A percentile compares a stretch with the other conserved stretches of the same genome.
Conservation (phyloP, 2,797 vertebrate genomes). For the Chrosomus eos region DNA sequence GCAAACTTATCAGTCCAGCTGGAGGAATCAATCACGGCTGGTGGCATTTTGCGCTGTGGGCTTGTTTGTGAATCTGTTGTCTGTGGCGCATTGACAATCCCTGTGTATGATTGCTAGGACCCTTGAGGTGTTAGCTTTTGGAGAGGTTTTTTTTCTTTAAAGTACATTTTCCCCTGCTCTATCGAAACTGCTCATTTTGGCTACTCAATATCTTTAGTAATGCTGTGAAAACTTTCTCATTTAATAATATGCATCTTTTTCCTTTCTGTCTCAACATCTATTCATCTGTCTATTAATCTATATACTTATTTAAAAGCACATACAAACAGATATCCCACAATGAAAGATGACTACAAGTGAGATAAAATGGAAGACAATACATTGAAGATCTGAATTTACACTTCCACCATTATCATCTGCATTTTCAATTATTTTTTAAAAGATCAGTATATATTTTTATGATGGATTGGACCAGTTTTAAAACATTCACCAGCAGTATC, state of each 20-base stretch:
- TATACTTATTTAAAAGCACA: not conserved
- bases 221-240: constrained; percentile 9
- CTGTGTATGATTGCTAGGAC: constrained; percentile 71
- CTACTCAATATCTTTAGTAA: constrained; percentile 34
- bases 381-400: not conserved
- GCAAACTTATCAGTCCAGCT: constrained; percentile 75
- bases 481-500: not conserved
- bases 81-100: constrained; percentile 70
- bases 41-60: constrained; percentile 71
- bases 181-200: constrained; percentile 46
- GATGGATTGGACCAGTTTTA: not conserved
- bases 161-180: constrained; percentile 57
- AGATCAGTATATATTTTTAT: not conserved
- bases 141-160: constrained; percentile 70
- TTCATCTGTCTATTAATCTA: not conserved
- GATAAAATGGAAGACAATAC: not conserved
- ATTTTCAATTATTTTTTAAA: not conserved
- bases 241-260: not conserved
- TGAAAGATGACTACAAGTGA: not conserved
- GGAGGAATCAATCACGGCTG: constrained; percentile 76
- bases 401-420: not conserved
- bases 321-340: not conserved
- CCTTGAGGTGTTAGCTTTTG: constrained; percentile 70
- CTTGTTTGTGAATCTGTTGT: constrained; percentile 77
- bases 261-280: not conserved